Base-by-base conservation (phyloP, 2,113 vertebrate genomes). In the Poeciliopsis retropinna region DNA sequence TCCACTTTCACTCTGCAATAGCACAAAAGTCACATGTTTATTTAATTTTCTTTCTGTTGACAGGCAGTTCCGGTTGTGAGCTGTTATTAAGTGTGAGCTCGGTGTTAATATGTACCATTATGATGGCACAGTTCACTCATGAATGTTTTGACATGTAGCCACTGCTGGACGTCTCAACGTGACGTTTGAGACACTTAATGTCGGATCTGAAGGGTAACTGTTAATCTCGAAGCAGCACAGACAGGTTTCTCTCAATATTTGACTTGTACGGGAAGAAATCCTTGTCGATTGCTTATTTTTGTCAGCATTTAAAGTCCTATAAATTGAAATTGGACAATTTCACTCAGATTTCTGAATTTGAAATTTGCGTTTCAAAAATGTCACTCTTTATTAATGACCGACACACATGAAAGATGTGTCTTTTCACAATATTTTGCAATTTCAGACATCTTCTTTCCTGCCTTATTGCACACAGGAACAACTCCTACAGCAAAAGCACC, bases 1-100 rank as follows among this genome's bases (percentile, higher is more conserved):
- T 68, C 94, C 93, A 1, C 88, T 30, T 0, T 94, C 93, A 75
- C 93, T 92, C 94, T 94, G 85, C 31, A 86, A 83, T 72, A 28
- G 62, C 47, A 84, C 69, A 28, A 27, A 82, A 57, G 9, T 74
- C 75, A 84, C 57, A 70, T 63, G 73, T 79, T 86, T 28, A 80
- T 11, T 3, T 11, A 37, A 3, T 41, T 41, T 41, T 69, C 0
- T 54, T 30, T 47, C 68, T 32, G 66, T 0, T 5, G 37, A 78
- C n/a, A 75, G 67, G 60, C 57, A 32, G 65, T 66, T 70, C 27
- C 66, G 28, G 74, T 60, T 78, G 64, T 25, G 60, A 62, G 63
- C 25, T 85, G 84, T 87, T 65, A 80, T 83, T 79, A 25, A 66
- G 69, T 76, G 19, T 44, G 37, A 32, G 39, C 27, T 12, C 47